phyloP scores from a whole-genome alignment of 2,797 vertebrate species.

The Megalops cyprinoides region DNA sequence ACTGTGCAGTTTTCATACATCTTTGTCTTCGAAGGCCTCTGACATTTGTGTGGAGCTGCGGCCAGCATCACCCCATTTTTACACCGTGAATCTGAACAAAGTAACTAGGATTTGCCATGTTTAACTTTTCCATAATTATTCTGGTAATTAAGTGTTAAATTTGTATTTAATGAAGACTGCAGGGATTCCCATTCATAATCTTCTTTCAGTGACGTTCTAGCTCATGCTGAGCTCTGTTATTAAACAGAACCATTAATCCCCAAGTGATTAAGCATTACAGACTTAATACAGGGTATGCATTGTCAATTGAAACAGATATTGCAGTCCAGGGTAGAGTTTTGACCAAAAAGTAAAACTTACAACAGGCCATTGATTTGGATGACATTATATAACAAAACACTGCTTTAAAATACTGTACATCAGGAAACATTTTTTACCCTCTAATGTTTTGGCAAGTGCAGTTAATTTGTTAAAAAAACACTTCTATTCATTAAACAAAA shows the following conservation, averaged over 20 bases:
- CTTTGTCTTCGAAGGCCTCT: no score
- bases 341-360: not conserved
- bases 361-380: not conserved
- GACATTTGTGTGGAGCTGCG: no score
- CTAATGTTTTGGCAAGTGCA: not conserved
- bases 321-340: not conserved
- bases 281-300: not conserved
- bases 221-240: slow-evolving; percentile 35
- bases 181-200: slow-evolving; percentile 37
- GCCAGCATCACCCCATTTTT: no score
- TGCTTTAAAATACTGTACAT: no score
- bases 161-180: slow-evolving; percentile 58
- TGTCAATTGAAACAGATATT: not conserved
- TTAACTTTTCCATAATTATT: slow-evolving; percentile 59
- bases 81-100: not conserved
- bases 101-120: slow-evolving; percentile 56
- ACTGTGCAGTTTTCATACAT: no score
- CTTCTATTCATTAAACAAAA: not conserved
- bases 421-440: not conserved
- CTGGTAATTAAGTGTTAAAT: slow-evolving; percentile 61
- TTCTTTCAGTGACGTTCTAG: slow-evolving; percentile 30
- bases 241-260: slow-evolving; percentile 41
- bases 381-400: not conserved
- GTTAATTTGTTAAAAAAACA: not conserved
- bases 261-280: slow-evolving; percentile 27